Conservation (phyloP, 2,888 invertebrate species). For the Amphipyra tragopoginis region DNA sequence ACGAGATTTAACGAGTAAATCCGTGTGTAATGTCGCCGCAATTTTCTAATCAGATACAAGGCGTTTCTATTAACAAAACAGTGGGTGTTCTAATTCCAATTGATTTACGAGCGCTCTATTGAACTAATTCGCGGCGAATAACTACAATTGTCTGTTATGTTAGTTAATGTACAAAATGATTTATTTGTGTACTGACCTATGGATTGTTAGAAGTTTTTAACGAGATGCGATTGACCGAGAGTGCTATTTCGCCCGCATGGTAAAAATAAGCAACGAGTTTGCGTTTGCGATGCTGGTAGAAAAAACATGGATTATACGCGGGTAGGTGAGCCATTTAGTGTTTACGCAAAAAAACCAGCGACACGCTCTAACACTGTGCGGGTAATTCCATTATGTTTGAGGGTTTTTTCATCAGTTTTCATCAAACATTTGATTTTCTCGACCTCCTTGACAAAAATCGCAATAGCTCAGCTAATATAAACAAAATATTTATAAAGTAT, state of each 20-base stretch:
- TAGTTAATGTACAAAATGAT: constrained; percentile 24
- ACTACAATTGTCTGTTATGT: constrained; percentile 38
- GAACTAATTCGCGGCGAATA: constrained; percentile 40
- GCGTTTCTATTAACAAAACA: constrained; percentile 25
- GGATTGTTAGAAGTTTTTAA: constrained; percentile 8
- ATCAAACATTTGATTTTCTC: too few relatives aligned
- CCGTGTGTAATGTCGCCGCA: constrained; percentile 28
- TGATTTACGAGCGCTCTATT: constrained; percentile 31
- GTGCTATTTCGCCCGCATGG: background rate
- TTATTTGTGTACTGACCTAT: constrained; percentile 22
- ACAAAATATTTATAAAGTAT: too few relatives aligned
- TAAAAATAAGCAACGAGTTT: background rate
- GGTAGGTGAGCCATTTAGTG: too few relatives aligned
- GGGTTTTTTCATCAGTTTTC: too few relatives aligned
- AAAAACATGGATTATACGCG: too few relatives aligned
- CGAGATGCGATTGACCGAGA: constrained; percentile 2
- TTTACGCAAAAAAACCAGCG: too few relatives aligned
- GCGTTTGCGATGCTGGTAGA: too few relatives aligned
- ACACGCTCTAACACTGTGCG: too few relatives aligned
- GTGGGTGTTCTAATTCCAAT: constrained; percentile 37
- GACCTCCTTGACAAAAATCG: too few relatives aligned
- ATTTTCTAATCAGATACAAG: constrained; percentile 45
- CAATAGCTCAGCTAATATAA: too few relatives aligned
- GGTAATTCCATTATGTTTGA: too few relatives aligned
- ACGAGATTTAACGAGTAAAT: constrained; percentile 22